phyloP scores from a whole-genome alignment of 2,888 invertebrate genomes.

The Punctoribates punctum region DNA sequence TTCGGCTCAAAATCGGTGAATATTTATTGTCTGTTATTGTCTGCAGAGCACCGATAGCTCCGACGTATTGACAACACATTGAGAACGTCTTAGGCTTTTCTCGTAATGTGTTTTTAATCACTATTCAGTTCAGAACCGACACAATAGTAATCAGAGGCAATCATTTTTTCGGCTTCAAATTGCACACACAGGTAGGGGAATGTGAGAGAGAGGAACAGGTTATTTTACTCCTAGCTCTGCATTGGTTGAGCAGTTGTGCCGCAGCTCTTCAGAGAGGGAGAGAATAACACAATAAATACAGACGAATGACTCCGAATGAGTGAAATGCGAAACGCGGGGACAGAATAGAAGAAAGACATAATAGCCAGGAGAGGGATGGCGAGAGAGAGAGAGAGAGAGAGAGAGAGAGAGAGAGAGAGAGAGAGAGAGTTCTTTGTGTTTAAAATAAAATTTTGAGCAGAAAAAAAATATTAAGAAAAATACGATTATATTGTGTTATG shows the following conservation, averaged over 20 bases:
- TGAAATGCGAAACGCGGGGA: too few relatives aligned
- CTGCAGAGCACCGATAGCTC: too few relatives aligned
- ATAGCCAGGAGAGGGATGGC: background rate
- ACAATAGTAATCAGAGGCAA: constrained; percentile 16
- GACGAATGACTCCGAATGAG: too few relatives aligned
- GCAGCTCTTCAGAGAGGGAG: too few relatives aligned
- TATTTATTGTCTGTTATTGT: too few relatives aligned
- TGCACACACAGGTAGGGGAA: constrained; percentile 1
- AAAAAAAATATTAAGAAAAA: background rate
- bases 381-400: background rate
- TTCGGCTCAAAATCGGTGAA: too few relatives aligned
- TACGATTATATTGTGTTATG: background rate
- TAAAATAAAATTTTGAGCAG: background rate
- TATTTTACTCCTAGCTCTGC: too few relatives aligned
- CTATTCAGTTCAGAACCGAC: background rate
- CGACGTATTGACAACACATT: too few relatives aligned
- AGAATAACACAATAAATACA: too few relatives aligned
- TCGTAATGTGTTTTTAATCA: constrained; percentile 13
- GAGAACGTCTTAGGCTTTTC: background rate
- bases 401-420: background rate
- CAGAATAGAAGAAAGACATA: background rate
- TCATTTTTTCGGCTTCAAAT: background rate
- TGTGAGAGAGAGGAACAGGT: background rate
- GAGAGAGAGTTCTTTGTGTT: background rate
- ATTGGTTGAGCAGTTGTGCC: too few relatives aligned